A percentile compares a stretch with the other conserved stretches of the same genome.
These are phyloP conservation scores for Campoplex nolae DNA, from an alignment of 2,888 invertebrate genomes.

Conservation along the genomic window DNA sequence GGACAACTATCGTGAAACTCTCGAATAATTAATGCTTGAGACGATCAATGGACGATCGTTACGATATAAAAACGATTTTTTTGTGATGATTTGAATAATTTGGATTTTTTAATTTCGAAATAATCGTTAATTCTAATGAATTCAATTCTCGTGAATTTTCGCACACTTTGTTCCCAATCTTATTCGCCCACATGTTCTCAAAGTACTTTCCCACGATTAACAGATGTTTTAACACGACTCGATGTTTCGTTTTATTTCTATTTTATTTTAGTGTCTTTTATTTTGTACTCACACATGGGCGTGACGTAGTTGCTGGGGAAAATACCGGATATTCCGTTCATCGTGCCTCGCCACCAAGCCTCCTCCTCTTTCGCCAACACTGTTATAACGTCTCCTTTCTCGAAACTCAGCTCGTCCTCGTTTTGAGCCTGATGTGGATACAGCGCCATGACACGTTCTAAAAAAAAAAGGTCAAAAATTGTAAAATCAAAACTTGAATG, in stretches of 20 bases:
- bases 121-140: background rate
- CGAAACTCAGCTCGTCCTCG: conserved; percentile 96
- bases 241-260: conserved; percentile 41
- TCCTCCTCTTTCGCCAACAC: conserved; percentile 96
- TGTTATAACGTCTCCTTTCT: conserved; percentile 95
- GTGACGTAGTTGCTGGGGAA: conserved; percentile 98
- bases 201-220: conserved; percentile 51
- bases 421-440: conserved; percentile 98
- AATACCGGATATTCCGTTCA: conserved; percentile 94
- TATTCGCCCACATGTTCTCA: conserved; percentile 76
- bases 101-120: background rate
- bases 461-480: conserved; percentile 9
- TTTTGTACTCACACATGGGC: conserved; percentile 88
- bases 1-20: background rate
- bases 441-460: conserved; percentile 95
- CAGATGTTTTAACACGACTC: conserved; percentile 47
- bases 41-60: background rate
- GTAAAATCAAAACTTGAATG: background rate
- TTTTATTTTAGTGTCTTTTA: conserved; percentile 26
- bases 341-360: conserved; percentile 99
- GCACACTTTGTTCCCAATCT: background rate
- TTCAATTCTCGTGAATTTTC: background rate
- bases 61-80: background rate
- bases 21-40: background rate
- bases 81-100: background rate